Evolutionary conservation across 2,797 vertebrate species (phyloP), one percentile per base, ranked within the genome.

Genomic region (Aselliscus stoliczkanus): DNA sequence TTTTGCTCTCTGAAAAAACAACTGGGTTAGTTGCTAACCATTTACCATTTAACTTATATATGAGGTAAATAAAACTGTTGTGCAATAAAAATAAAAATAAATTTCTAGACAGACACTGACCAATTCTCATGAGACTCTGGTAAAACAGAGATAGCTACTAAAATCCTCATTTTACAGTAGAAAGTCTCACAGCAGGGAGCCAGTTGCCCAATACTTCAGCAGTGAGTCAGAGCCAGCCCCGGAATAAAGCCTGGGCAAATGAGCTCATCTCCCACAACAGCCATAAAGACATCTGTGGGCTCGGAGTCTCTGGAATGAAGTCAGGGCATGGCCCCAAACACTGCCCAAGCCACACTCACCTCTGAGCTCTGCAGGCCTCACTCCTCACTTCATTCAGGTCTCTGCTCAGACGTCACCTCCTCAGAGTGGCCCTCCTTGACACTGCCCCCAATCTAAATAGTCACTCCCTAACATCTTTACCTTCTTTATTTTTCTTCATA

Each of bases 21-120:
- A 50, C 56, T 81, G 54, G 23, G 34, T 95, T 67, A 27, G 34
- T 70, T 86, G 73, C 39, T 89, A 62, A 70, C 47, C 50, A 56
- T 25, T 60, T 81, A 47, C 1, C 17, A 20, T 8, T 29, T 64
- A 85, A 58, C 64, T 83, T 39, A 17, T 21, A 70, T 17, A 47
- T 2, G 15, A 93, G 29, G 47, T 39, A 67, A 88, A 29, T 81
- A n/a, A n/a, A n/a, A n/a, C n/a, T n/a, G n/a, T n/a, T n/a, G n/a
- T n/a, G n/a, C n/a, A n/a, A n/a, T n/a, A n/a, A n/a, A n/a, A n/a
- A 65, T 84, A 75, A 96, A 92, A 84, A 84, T 58, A 54, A 90
- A 27, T 88, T 82, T 90, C 76, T 86, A 64, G 73, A 94, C 67
- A 95, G 77, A 95, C 39, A 88, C 29, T 87, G 77, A 93, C 60